Evolutionary conservation across 2,888 invertebrate genomes (phyloP).

Genomic region (Junonia oenone): DNA sequence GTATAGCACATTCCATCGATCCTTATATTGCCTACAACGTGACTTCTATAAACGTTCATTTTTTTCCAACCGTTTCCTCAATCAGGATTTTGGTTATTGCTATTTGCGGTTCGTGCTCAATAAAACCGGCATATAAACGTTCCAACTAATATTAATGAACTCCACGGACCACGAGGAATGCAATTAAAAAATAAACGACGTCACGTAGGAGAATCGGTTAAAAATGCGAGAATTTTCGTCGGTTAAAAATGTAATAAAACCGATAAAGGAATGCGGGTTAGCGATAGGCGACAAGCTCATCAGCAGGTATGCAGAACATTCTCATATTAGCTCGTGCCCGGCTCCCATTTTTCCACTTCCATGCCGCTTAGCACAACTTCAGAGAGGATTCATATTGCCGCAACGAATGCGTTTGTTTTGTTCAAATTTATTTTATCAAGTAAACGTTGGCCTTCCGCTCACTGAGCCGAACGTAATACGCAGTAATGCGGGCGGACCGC

Average conservation of each 20-base stretch:
- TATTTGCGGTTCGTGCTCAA: too few species aligned
- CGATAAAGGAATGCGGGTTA: conserved; percentile 20
- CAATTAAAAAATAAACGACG: not conserved
- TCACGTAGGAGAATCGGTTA: not conserved
- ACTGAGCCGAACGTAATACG: conserved; percentile 63
- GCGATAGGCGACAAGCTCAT: conserved; percentile 43
- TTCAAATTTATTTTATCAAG: conserved; percentile 79
- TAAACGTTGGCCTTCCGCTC: conserved; percentile 70
- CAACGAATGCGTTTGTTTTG: conserved; percentile 74
- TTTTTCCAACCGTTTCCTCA: too few species aligned
- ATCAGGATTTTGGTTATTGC: too few species aligned
- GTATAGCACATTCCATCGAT: too few species aligned
- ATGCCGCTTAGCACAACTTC: conserved; percentile 72
- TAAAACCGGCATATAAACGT: not conserved
- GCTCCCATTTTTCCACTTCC: conserved; percentile 72
- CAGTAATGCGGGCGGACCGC: conserved; percentile 57
- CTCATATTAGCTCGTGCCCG: conserved; percentile 66
- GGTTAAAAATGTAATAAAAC: conserved; percentile 23
- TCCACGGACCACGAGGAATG: not conserved
- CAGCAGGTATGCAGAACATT: conserved; percentile 62
- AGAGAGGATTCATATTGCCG: conserved; percentile 76
- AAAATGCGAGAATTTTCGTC: not conserved
- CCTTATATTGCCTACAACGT: too few species aligned
- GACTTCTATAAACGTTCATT: too few species aligned
- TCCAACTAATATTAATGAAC: not conserved